Percentiles rank a stretch among this genome's conserved stretches.
Conservation (phyloP, 2,888 invertebrate genomes). For the Incurvaria masculella region DNA sequence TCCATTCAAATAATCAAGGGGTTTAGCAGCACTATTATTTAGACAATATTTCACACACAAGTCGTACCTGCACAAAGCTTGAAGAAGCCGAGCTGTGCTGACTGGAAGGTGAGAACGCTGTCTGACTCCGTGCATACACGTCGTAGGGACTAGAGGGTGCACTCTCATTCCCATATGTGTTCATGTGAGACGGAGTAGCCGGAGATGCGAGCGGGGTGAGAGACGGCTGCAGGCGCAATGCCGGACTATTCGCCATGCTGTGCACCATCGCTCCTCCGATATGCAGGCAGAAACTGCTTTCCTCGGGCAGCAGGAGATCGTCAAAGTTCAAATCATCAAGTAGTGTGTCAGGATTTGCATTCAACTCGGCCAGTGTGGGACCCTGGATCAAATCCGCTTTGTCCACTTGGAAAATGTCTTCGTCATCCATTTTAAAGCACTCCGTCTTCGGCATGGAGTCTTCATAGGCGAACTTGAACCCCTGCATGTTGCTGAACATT, state of each 20-base stretch:
- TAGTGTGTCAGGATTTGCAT: conserved; percentile 80
- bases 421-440: conserved; percentile 78
- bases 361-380: conserved; percentile 80
- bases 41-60: conserved; percentile 38
- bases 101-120: conserved; percentile 65
- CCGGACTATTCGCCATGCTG: conserved; percentile 25
- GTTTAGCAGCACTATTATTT: too few species aligned
- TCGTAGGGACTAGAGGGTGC: conserved; percentile 53
- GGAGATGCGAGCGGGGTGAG: conserved; percentile 26
- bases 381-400: conserved; percentile 82
- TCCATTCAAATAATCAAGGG: too few species aligned
- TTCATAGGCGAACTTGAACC: conserved; percentile 40
- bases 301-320: conserved; percentile 73
- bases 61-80: conserved; percentile 45
- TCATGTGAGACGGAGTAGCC: conserved; percentile 4
- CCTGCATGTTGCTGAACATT: conserved; percentile 34
- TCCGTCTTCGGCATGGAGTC: conserved; percentile 52
- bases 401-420: conserved; percentile 86
- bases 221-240: conserved; percentile 25
- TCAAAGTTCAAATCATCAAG: conserved; percentile 84
- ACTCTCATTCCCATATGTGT: conserved; percentile 17
- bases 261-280: conserved; percentile 48
- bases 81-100: conserved; percentile 59
- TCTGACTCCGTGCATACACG: conserved; percentile 31
- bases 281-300: conserved; percentile 56